Evolutionary conservation across 2,113 vertebrate genomes (phyloP), one percentile per base, ranked within the genome.

Genomic region (Planiliza haematocheilus): DNA sequence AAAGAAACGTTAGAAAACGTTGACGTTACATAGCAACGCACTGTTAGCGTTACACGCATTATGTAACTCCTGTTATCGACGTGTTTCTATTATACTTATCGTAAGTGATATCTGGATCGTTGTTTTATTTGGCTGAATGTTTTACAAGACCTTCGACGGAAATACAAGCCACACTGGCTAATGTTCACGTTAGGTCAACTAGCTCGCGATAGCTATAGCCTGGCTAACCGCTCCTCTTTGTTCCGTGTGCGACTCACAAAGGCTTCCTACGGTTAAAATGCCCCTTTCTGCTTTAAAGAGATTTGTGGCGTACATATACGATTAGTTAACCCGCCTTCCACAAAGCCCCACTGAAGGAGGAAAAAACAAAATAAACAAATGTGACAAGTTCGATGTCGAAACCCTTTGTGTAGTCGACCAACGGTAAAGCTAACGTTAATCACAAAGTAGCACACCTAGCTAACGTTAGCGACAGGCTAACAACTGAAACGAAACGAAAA

Each of bases 151-250:
- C 57, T 42, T 64, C 30, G 18, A 52, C 30, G 36, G 45, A 63
- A 85, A 68, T 20, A 70, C 10, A 48, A 87, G 56, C 56, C 53
- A 36, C 43, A 50, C 13, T 13, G 41, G 37, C 64, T 50, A 41
- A 67, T 46, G 24, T 57, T 84, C 56, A 60, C 51, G 8, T 70
- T 36, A 17, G 53, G 53, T 59, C 45, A 57, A 48, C 42, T 61
- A 77, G 78, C 64, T 46, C 9, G 1, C 9, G 53, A 24, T 78
- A 83, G 77, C 81, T 17, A 70, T 63, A 80, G 74, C 86, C 8
- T 8, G 7, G 79, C 81, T 83, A 78, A 49, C 30, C 7, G 41
- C 50, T 76, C 7, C 63, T 84, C 89, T 91, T 92, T 92, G 91
- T 92, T 91, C 77, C 58, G 50, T 52, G 67, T 39, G 39, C 4